phyloP scores from a whole-genome alignment of 2,797 vertebrate species.

The Tenualosa thibaudeaui region DNA sequence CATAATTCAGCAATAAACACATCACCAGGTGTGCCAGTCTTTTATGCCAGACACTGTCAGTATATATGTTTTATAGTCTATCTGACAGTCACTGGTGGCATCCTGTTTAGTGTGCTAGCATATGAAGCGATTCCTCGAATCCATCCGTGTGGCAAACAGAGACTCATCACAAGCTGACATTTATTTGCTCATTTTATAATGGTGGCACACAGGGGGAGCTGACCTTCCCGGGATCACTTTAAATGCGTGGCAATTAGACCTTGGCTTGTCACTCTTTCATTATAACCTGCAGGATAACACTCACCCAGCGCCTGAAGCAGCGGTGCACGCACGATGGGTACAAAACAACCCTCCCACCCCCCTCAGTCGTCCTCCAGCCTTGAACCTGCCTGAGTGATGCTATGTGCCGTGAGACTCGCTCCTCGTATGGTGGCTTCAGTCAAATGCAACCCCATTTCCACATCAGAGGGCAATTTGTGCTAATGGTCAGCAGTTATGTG shows the following conservation, averaged over 20 bases:
- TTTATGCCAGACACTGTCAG: background rate
- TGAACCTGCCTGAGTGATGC: constrained; percentile 5
- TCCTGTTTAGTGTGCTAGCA: constrained; percentile 24
- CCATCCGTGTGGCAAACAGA: background rate
- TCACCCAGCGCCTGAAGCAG: background rate
- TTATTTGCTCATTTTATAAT: constrained; percentile 16
- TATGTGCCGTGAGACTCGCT: background rate
- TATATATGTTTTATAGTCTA: constrained; percentile 37
- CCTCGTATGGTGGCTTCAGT: background rate
- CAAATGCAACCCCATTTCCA: background rate
- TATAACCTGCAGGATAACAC: constrained; percentile 18
- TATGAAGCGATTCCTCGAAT: constrained; percentile 1
- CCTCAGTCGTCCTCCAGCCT: background rate
- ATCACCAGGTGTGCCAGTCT: background rate
- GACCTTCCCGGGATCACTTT: constrained; percentile 3
- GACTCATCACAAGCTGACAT: background rate
- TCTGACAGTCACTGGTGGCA: constrained; percentile 18
- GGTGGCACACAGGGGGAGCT: background rate
- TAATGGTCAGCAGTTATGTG: background rate
- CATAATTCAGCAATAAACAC: constrained; percentile 14
- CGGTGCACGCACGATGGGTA: background rate
- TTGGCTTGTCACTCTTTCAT: constrained; percentile 22
- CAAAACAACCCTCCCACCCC: background rate
- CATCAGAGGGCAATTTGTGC: background rate
- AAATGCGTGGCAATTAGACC: constrained; percentile 17